Percentiles rank a stretch among this genome's conserved stretches.
Conservation (phyloP, 1,140 invertebrate genomes). For the Drosophila parabipectinata region DNA sequence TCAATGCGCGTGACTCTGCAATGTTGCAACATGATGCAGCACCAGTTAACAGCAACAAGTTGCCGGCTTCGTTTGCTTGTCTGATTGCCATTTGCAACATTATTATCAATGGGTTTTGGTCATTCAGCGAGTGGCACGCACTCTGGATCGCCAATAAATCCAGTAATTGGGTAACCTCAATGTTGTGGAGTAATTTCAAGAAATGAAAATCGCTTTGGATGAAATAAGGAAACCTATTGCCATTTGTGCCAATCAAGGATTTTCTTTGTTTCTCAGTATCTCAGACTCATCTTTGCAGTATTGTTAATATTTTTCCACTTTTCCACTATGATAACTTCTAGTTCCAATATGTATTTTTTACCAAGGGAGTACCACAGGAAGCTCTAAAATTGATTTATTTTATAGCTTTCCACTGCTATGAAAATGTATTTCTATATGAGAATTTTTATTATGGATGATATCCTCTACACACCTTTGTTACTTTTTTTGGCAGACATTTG, state of each 20-base stretch:
- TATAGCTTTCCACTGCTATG: no score
- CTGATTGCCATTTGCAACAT: conserved; percentile 49
- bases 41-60: conserved; percentile 20
- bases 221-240: background rate
- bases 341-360: no score
- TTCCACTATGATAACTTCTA: no score
- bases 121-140: conserved; percentile 4
- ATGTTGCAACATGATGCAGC: conserved; percentile 32
- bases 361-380: no score
- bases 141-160: background rate
- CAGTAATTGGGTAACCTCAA: conserved; percentile 1
- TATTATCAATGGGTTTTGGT: conserved; percentile 25
- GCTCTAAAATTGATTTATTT: no score
- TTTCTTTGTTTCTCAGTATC: no score
- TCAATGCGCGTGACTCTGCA: conserved; percentile 40
- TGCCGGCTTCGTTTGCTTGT: conserved; percentile 9
- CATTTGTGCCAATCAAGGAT: no score
- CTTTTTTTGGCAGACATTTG: conserved; percentile 28
- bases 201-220: no score
- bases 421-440: no score
- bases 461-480: conserved; percentile 4
- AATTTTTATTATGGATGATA: background rate
- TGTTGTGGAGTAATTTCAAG: background rate
- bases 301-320: no score
- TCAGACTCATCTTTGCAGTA: no score